These are phyloP conservation scores for Amyelois transitella DNA, from an alignment of 1,140 invertebrate genomes.

Conservation along the genomic window DNA sequence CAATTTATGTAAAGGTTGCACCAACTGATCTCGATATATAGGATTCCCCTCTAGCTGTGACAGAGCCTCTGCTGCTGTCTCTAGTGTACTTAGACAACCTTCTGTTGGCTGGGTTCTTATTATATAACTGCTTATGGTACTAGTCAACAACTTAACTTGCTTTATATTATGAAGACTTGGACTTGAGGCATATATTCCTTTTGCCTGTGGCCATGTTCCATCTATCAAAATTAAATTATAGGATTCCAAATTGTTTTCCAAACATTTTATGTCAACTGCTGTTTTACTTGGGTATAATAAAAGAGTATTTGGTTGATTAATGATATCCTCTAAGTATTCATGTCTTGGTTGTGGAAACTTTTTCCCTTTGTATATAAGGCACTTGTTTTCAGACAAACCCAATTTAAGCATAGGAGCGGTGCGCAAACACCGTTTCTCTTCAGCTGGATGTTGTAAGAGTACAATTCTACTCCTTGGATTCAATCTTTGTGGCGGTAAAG, in stretches of 20 bases:
- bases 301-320: constrained; percentile 82
- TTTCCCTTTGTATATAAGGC: constrained; percentile 87
- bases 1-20: constrained; percentile 86
- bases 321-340: constrained; percentile 78
- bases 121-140: constrained; percentile 87
- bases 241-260: constrained; percentile 51
- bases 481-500: constrained; percentile 81
- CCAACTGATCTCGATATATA: constrained; percentile 79
- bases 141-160: constrained; percentile 85
- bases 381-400: constrained; percentile 82
- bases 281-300: constrained; percentile 88
- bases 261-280: constrained; percentile 78
- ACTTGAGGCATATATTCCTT: constrained; percentile 86
- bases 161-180: constrained; percentile 78
- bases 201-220: constrained; percentile 96
- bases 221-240: constrained; percentile 93
- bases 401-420: constrained; percentile 92
- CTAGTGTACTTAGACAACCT: constrained; percentile 92
- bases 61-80: constrained; percentile 90
- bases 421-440: constrained; percentile 90
- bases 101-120: constrained; percentile 95
- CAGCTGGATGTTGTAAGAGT: constrained; percentile 93
- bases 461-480: constrained; percentile 82
- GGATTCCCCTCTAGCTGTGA: constrained; percentile 83
- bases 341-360: constrained; percentile 84